phyloP scores from a whole-genome alignment of 2,113 vertebrate genomes.

The Myocastor coypus region DNA sequence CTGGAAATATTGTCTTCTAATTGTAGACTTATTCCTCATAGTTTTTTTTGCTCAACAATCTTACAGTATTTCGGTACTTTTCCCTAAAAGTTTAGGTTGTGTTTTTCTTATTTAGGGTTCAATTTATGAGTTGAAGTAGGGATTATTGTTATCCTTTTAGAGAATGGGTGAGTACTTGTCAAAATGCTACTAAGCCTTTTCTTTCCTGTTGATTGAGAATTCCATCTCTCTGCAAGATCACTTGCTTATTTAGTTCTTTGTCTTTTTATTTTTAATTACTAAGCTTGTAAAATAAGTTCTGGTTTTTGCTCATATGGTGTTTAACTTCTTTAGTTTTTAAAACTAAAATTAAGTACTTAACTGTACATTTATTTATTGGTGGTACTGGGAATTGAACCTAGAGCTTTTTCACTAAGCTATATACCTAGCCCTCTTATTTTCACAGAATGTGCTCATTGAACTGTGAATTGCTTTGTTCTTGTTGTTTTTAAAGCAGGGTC shows the following conservation, averaged over 20 bases:
- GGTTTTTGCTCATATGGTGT: constrained; percentile 5
- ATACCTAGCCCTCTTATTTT: not conserved
- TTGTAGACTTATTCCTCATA: not conserved
- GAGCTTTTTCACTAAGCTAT: not conserved
- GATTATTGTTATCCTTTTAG: not conserved
- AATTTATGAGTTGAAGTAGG: not conserved
- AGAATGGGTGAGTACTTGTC: not conserved
- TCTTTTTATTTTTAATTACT: not conserved
- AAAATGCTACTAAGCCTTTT: not conserved
- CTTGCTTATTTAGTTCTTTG: not conserved
- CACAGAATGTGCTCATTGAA: not conserved
- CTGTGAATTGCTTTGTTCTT: not conserved
- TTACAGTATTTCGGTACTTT: not conserved
- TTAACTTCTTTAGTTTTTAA: not conserved
- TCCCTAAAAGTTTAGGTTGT: not conserved
- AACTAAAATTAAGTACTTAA: not conserved
- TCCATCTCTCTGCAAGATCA: not conserved
- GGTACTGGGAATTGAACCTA: not conserved
- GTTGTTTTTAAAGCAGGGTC: not conserved
- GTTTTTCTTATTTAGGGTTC: constrained; percentile 12
- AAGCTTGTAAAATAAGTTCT: not conserved
- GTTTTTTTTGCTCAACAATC: not conserved
- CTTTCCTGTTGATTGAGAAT: not conserved
- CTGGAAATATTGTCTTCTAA: not conserved
- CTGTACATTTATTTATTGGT: not conserved